A percentile compares a stretch with the other conserved stretches of the same genome.
Evolutionary conservation across 2,888 invertebrate species (phyloP).

Genomic region (Orthosia gracilis): DNA sequence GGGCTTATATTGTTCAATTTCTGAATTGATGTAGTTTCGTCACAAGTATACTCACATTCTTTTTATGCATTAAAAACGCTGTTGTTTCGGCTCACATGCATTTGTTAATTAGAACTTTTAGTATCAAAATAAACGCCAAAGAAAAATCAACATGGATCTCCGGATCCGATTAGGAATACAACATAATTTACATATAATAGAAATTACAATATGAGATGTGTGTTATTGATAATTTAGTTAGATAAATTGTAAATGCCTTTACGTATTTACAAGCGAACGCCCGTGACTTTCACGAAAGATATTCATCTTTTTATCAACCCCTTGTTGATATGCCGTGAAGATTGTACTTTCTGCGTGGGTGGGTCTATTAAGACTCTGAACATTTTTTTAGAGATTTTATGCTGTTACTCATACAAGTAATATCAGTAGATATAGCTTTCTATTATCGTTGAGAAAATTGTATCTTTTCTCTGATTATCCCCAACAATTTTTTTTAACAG

Average conservation of each 20-base stretch:
- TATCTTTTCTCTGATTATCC: no score
- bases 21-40: slow-evolving; percentile 26
- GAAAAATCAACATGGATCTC: slow-evolving; percentile 68
- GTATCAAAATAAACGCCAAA: slow-evolving; percentile 62
- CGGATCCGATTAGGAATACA: slow-evolving; percentile 61
- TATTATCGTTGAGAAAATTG: not conserved
- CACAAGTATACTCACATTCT: slow-evolving; percentile 61
- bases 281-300: slow-evolving; percentile 44
- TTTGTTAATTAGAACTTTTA: slow-evolving; percentile 71
- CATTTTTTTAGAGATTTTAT: not conserved
- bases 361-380: not conserved
- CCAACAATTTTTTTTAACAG: not conserved
- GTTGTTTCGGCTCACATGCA: slow-evolving; percentile 70
- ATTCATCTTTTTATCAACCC: slow-evolving; percentile 50
- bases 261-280: slow-evolving; percentile 56
- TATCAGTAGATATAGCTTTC: not conserved
- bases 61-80: slow-evolving; percentile 60
- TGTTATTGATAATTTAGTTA: slow-evolving; percentile 68
- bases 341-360: slow-evolving; percentile 35
- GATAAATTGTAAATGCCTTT: slow-evolving; percentile 69
- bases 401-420: not conserved
- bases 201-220: slow-evolving; percentile 70
- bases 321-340: slow-evolving; percentile 22
- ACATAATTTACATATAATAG: slow-evolving; percentile 74
- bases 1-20: not conserved